phyloP scores from a whole-genome alignment of 2,113 vertebrate species.

The Osmerus mordax region DNA sequence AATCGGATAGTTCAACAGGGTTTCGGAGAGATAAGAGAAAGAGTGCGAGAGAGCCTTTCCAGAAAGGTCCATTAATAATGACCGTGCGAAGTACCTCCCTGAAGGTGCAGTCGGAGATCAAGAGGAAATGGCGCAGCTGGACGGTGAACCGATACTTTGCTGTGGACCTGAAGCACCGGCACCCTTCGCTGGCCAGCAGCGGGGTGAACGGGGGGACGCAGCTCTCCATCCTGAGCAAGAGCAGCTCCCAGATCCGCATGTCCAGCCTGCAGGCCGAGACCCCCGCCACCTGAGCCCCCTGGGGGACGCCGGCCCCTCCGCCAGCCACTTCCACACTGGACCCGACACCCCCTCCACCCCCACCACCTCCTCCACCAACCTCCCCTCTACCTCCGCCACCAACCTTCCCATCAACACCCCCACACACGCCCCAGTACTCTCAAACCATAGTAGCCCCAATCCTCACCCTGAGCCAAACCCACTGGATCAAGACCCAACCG shows the following conservation, averaged over 20 bases:
- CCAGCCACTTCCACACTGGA: not conserved
- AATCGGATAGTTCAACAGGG: not conserved
- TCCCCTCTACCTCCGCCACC: not conserved
- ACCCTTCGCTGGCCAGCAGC: constrained; percentile 95
- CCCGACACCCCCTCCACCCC: constrained; percentile 36
- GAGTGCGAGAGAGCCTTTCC: constrained; percentile 59
- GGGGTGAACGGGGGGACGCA: constrained; percentile 97
- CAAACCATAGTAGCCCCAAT: not conserved
- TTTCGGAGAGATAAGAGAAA: too few relatives aligned
- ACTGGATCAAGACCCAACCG: not conserved
- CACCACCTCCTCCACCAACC: constrained; percentile 35
- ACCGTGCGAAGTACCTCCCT: constrained; percentile 86
- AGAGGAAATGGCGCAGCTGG: constrained; percentile 99
- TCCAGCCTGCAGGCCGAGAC: constrained; percentile 92
- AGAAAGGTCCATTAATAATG: constrained; percentile 82
- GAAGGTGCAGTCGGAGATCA: constrained; percentile 99
- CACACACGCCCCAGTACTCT: constrained; percentile 39
- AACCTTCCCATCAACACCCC: constrained; percentile 42
- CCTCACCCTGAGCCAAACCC: not conserved
- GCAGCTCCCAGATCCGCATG: constrained; percentile 98
- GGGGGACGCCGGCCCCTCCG: not conserved
- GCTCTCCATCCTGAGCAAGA: constrained; percentile 97
- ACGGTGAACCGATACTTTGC: constrained; percentile 99
- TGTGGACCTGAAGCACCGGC: constrained; percentile 98
- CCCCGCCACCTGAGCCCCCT: constrained; percentile 80